Evolutionary conservation across 2,888 invertebrate genomes (phyloP), one percentile per base, ranked within the genome.

Genomic region (Cyclophora punctaria): DNA sequence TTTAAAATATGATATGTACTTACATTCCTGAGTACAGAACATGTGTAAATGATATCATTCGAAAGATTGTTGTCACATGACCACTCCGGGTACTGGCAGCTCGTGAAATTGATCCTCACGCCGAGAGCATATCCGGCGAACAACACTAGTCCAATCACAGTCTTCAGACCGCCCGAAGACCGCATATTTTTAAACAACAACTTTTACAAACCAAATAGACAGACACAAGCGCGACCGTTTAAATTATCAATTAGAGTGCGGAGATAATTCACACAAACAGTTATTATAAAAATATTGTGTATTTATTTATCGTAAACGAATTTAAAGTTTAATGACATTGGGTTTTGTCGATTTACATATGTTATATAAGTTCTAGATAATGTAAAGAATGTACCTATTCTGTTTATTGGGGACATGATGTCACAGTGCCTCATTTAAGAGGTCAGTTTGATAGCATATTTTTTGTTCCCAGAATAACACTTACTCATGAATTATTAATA

Each of bases 61-160:
- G 79, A 72, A 34, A 60, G 51, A 63, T 78, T 75, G 56, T 81
- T 79, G 56, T 76, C 63, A 73, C 88, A 90, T 57, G 67, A 80
- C 90, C 89, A 89, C 47, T 80, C 83, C 0, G 77, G 63, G 52
- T 73, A 72, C 56, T 82, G 78, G 62, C 88, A 89, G 55, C 64
- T 80, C 0, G 81, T 82, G 49, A 89, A 89, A 56, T 80, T 82
- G 7, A 89, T 83, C 58, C 83, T 78, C 35, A 80, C 63, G 34
- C 75, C 75, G 35, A 64, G 50, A 48, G 65, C 62, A 1, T 67
- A 62, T 20, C 20, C 20, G 20, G n/a, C 67, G 4, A 63, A 46
- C 34, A 56, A 51, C 48, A 61, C 55, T 46, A 56, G 20, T 20
- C 20, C 20, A 20, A 20, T 20, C 20, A 20, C 20, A 20, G 20